Conservation (phyloP, 2,888 invertebrate species). For the Pseudanteris insignis region DNA sequence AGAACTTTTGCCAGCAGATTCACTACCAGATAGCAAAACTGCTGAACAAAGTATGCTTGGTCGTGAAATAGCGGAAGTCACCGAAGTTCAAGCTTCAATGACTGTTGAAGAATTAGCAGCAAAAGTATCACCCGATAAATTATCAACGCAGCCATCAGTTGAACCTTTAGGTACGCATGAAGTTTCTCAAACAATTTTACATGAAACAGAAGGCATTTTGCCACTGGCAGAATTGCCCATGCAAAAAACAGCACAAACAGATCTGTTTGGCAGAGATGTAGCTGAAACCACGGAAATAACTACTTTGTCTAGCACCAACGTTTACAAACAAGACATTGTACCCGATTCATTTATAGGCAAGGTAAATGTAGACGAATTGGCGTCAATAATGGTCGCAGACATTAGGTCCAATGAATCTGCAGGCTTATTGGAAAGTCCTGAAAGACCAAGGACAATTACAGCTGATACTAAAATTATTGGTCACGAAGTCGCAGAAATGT, state of each 20-base stretch:
- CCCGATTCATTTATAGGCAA: too few species aligned
- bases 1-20: constrained; percentile 7
- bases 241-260: constrained; percentile 45
- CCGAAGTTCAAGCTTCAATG: constrained; percentile 55
- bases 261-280: constrained; percentile 60
- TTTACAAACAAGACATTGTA: constrained; percentile 15
- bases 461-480: constrained; percentile 57
- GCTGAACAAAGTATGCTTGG: constrained; percentile 48
- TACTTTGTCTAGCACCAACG: constrained; percentile 49
- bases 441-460: constrained; percentile 46
- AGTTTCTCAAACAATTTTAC: constrained; percentile 48
- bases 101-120: constrained; percentile 50
- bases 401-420: constrained; percentile 43
- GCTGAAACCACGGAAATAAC: constrained; percentile 55
- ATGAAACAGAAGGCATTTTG: constrained; percentile 50
- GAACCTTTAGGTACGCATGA: constrained; percentile 51
- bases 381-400: constrained; percentile 50
- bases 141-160: constrained; percentile 53
- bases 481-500: constrained; percentile 63
- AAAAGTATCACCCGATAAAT: constrained; percentile 47
- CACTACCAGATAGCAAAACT: constrained; percentile 22
- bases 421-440: constrained; percentile 44
- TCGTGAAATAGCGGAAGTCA: constrained; percentile 62
- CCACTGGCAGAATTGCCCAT: constrained; percentile 16
- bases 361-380: constrained; percentile 51